These are phyloP conservation scores for Sakesphorus luctuosus DNA, from an alignment of 2,113 vertebrate genomes.

Conservation along the genomic window DNA sequence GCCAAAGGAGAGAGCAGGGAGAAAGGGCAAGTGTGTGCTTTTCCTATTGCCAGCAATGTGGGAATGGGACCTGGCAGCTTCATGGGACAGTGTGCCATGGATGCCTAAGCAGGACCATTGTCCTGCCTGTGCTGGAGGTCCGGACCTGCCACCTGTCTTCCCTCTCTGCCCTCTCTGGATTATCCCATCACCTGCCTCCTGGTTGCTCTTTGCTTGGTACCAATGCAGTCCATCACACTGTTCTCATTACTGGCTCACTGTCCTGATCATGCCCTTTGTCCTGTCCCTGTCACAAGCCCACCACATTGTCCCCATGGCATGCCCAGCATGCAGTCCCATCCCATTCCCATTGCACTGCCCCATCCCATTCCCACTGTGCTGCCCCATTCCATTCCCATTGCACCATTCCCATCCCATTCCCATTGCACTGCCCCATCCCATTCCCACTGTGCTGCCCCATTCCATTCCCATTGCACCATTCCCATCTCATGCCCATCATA, in stretches of 20 bases:
- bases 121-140: not conserved
- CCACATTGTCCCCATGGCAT: not conserved
- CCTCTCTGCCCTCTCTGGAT: not conserved
- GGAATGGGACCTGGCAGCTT: not conserved
- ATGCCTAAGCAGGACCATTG: not conserved
- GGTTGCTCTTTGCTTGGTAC: not conserved
- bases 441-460: not conserved
- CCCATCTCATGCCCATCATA: not conserved
- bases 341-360: not conserved
- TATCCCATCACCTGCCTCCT: not conserved
- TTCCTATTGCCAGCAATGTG: not conserved
- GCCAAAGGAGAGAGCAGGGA: not conserved
- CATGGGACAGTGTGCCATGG: not conserved
- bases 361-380: not conserved
- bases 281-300: not conserved
- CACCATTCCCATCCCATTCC: too few relatives aligned
- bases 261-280: too few relatives aligned
- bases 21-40: fast-evolving
- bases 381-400: not conserved
- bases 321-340: not conserved
- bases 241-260: too few relatives aligned
- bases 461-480: fast-evolving
- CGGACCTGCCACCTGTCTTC: not conserved
- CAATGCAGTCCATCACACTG: not conserved
- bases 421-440: not conserved